Conservation (phyloP, 2,888 invertebrate genomes). For the Prenolepis imparis region DNA sequence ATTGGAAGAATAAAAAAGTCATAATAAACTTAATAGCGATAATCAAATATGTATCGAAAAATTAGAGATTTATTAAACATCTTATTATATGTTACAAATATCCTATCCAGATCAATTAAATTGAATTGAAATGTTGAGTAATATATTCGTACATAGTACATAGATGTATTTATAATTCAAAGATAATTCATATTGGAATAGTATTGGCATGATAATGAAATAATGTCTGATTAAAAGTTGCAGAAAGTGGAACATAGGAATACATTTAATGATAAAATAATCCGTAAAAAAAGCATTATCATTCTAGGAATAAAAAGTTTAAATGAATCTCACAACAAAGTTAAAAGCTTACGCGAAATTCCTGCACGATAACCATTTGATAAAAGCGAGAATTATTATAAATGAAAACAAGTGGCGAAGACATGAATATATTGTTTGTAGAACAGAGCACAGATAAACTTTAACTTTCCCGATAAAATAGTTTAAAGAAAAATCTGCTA, state of each 20-base stretch:
- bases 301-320: background rate
- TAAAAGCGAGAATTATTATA: background rate
- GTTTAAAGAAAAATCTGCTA: background rate
- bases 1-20: background rate
- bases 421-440: background rate
- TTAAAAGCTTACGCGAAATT: background rate
- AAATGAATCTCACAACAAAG: background rate
- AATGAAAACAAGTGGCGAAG: background rate
- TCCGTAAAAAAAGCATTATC: background rate
- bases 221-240: background rate
- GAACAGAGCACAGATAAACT: background rate
- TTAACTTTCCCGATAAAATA: conserved; percentile 6
- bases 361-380: background rate
- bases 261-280: background rate
- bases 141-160: background rate
- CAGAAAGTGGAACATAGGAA: background rate
- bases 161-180: background rate
- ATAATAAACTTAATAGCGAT: background rate
- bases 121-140: background rate
- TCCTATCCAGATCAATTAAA: background rate
- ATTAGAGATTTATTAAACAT: background rate
- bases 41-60: background rate
- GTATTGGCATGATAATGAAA: background rate
- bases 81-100: background rate
- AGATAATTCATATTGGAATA: background rate